Evolutionary conservation across 2,797 vertebrate genomes (phyloP).

Genomic region (Hephaestus fuliginosus): DNA sequence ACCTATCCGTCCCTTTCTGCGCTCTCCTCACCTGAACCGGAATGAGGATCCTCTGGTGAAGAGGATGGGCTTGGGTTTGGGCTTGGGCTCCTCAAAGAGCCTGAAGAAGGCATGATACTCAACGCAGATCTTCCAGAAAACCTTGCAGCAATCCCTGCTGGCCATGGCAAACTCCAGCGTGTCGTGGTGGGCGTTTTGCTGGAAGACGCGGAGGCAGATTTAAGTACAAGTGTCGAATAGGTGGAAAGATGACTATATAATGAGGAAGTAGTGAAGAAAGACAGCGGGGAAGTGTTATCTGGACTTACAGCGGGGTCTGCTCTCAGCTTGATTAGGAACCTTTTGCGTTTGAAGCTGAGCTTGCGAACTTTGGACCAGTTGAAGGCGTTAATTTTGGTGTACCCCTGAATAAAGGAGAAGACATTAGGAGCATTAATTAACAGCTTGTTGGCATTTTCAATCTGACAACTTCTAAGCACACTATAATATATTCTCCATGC

Average conservation of each 20-base stretch:
- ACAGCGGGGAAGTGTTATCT: accelerated
- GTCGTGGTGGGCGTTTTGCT: constrained; percentile 88
- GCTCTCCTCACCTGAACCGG: constrained; percentile 92
- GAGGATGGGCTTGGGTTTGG: constrained; percentile 96
- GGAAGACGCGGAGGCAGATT: neutral
- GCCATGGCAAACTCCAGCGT: constrained; percentile 98
- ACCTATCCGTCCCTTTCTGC: accelerated
- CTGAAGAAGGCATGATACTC: constrained; percentile 99
- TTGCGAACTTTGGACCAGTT: constrained; percentile 99
- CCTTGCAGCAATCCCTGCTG: constrained; percentile 96
- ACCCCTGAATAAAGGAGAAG: constrained; percentile 83
- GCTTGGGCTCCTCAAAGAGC: constrained; percentile 97
- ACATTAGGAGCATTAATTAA: neutral
- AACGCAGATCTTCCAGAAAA: constrained; percentile 99
- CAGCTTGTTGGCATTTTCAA: neutral
- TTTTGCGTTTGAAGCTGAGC: constrained; percentile 98
- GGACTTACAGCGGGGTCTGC: constrained; percentile 93
- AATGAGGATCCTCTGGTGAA: constrained; percentile 99
- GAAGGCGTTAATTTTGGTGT: constrained; percentile 97
- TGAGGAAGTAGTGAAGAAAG: no score
- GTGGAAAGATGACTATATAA: neutral
- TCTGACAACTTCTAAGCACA: neutral
- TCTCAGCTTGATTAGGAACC: constrained; percentile 96
- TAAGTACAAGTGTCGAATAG: neutral
- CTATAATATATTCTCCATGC: neutral